phyloP scores from a whole-genome alignment of 2,797 vertebrate species.

The Scolopax rusticola region DNA sequence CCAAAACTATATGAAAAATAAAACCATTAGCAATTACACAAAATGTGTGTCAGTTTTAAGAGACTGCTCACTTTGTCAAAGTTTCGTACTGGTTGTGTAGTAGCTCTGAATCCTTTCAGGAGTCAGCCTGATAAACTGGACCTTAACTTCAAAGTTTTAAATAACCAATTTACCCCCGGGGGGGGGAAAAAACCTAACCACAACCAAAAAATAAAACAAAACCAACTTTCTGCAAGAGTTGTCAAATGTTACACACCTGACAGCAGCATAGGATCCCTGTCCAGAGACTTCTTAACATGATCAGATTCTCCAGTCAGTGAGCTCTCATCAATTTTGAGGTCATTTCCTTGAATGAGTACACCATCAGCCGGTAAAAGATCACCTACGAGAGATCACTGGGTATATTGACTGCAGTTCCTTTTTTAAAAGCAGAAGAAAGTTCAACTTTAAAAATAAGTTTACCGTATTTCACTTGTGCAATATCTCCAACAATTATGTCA shows the following conservation, averaged over 20 bases:
- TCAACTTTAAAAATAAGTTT: constrained; percentile 65
- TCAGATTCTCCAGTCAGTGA: constrained; percentile 98
- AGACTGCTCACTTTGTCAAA: background rate
- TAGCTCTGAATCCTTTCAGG: background rate
- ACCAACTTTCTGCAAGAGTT: background rate
- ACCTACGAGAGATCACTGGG: constrained; percentile 80
- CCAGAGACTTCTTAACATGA: constrained; percentile 93
- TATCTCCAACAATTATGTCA: constrained; percentile 95
- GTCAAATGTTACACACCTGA: constrained; percentile 84
- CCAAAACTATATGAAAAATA: background rate
- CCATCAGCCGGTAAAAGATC: constrained; percentile 97
- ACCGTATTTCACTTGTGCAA: constrained; percentile 99
- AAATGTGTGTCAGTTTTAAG: background rate
- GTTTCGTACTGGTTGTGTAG: background rate
- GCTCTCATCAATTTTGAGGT: constrained; percentile 98
- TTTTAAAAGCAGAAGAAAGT: constrained; percentile 13
- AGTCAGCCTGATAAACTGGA: background rate
- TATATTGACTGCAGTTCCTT: background rate
- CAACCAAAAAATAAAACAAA: too few relatives aligned
- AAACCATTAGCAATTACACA: background rate
- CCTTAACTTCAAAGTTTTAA: background rate
- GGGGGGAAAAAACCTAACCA: background rate
- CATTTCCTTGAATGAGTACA: constrained; percentile 96
- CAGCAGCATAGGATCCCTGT: constrained; percentile 95
- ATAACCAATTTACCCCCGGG: background rate